Evolutionary conservation across 2,797 vertebrate species (phyloP), one percentile per base, ranked within the genome.

Genomic region (Eutrigla gurnardus): DNA sequence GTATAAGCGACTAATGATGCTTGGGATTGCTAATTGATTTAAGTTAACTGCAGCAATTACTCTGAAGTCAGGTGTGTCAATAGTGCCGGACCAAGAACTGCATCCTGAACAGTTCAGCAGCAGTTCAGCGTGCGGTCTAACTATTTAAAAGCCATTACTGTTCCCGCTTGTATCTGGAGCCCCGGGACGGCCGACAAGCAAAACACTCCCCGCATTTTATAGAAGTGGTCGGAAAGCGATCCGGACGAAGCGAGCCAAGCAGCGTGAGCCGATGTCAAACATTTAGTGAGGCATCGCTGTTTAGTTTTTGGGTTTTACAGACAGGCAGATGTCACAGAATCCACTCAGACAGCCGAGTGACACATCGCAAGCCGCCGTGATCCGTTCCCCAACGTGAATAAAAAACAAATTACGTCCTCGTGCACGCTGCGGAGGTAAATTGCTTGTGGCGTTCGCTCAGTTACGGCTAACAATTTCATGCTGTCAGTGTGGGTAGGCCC

Each of bases 1-100:
- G 89, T 88, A 89, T 75, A 87, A 75, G 77, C 80, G 90, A 89
- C 87, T 90, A 91, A 90, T 89, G 91, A 90, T 80, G 93, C 94
- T 85, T 88, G 88, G 81, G 90, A 95, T 93, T 93, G 88, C 80
- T 87, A 90, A 94, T 93, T 93, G 85, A 90, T 92, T 93, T 89
- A 90, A 87, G 87, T 88, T 91, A 94, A 95, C 88, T 78, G 86
- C 81, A 67, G 88, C 73, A 86, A 93, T 93, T 91, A 86, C 76
- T 90, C 75, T 64, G 57, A 73, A 77, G 81, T 78, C 83, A 88
- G 78, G 77, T 77, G 85, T 73, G 84, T 88, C 88, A 75, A 80
- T 85, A 83, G 80, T 84, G 47, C 54, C 11, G 61, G 47, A 12
- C 50, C 2, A 17, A 65, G 58, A 59, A 67, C 6, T 73, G 73